These are phyloP conservation scores for Hylaea fasciaria DNA, from an alignment of 2,888 invertebrate genomes.

Conservation along the genomic window DNA sequence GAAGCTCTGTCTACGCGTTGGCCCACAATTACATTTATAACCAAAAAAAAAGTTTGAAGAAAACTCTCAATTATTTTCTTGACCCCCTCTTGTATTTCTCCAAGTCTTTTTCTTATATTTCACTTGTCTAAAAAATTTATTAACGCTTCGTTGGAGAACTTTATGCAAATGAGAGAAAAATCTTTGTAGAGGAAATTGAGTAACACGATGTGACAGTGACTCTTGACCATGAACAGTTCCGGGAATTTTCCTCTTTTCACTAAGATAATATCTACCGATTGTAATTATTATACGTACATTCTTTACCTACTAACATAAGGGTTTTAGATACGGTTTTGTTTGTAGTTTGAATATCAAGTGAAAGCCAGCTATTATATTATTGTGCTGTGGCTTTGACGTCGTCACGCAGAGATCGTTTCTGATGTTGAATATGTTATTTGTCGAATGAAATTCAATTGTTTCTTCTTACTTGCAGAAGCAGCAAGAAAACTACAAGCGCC, in stretches of 20 bases:
- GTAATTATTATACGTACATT: no score
- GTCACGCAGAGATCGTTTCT: no score
- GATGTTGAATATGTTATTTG: no score
- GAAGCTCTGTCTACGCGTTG: no score
- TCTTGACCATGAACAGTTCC: conserved; percentile 31
- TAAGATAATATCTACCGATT: no score
- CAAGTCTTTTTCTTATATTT: conserved; percentile 33
- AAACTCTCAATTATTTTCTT: conserved; percentile 15
- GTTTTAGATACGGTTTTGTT: no score
- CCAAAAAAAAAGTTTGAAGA: no score
- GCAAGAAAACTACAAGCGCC: conserved; percentile 73
- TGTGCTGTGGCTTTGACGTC: no score
- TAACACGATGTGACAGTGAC: conserved; percentile 60
- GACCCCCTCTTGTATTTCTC: conserved; percentile 40
- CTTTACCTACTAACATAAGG: no score
- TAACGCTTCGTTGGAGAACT: conserved; percentile 42
- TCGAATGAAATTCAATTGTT: background rate
- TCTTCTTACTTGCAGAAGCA: conserved; percentile 55
- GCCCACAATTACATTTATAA: no score
- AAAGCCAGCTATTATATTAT: no score
- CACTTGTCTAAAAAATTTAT: conserved; percentile 40
- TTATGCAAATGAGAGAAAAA: conserved; percentile 67
- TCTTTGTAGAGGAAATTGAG: conserved; percentile 48
- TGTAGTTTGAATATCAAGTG: no score
- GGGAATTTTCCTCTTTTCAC: background rate